Percentiles rank a stretch among this genome's conserved stretches.
phyloP scores from a whole-genome alignment of 2,888 invertebrate species.

The Harpagoxenus sublaevis region DNA sequence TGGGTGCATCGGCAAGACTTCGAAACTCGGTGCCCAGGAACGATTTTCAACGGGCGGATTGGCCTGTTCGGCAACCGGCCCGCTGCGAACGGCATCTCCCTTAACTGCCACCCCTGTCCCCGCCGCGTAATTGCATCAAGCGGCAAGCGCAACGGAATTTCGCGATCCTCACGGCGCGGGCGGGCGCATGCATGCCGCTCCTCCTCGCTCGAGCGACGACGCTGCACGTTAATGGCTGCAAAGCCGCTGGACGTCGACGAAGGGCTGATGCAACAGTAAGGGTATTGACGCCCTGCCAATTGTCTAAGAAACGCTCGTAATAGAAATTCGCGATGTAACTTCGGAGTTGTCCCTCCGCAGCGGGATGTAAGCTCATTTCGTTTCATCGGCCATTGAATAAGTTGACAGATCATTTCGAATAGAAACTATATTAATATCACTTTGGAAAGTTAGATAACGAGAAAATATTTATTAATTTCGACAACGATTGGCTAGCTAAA shows the following conservation, averaged over 20 bases:
- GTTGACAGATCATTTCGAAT: neutral
- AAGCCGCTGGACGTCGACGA: conserved; percentile 15
- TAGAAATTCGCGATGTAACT: conserved; percentile 15
- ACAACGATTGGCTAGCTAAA: too few relatives aligned
- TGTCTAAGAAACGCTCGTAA: conserved; percentile 25
- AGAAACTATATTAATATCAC: neutral
- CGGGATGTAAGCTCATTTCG: neutral
- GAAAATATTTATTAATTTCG: too few relatives aligned
- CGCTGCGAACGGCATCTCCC: neutral
- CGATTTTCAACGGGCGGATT: conserved; percentile 47
- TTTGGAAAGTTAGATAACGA: neutral
- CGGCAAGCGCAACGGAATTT: conserved; percentile 48
- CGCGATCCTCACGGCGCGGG: conserved; percentile 11
- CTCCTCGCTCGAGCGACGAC: neutral
- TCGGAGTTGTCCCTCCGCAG: neutral
- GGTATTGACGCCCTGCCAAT: neutral
- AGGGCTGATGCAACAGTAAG: neutral
- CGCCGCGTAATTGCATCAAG: conserved; percentile 43
- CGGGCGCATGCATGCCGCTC: neutral
- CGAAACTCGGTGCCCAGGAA: conserved; percentile 43
- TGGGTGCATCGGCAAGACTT: conserved; percentile 56
- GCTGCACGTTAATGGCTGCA: conserved; percentile 27
- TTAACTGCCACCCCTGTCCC: neutral
- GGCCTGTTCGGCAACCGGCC: neutral
- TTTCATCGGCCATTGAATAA: neutral